Conservation (phyloP, 2,888 invertebrate species). For the Tinea semifulvella region DNA sequence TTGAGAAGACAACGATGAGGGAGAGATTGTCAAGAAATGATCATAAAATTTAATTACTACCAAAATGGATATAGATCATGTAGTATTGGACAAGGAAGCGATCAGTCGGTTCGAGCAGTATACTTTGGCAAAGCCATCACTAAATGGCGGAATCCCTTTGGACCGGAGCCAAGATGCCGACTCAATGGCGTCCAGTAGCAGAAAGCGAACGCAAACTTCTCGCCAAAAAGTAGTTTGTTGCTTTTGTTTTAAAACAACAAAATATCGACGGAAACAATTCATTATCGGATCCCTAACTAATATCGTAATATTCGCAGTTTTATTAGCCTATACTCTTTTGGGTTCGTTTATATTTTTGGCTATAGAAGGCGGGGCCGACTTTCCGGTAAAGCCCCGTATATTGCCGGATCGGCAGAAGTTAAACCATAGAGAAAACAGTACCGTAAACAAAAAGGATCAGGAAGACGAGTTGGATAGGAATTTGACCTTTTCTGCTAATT, state of each 20-base stretch:
- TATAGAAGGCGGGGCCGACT: conserved; percentile 76
- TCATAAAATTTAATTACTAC: conserved; percentile 20
- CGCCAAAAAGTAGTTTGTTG: conserved; percentile 63
- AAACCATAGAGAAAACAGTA: conserved; percentile 55
- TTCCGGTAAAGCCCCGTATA: conserved; percentile 58
- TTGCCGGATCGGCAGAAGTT: conserved; percentile 60
- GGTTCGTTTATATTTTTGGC: conserved; percentile 86
- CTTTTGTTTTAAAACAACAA: conserved; percentile 65
- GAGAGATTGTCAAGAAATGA: neutral
- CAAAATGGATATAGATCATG: conserved; percentile 61
- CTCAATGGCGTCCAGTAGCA: conserved; percentile 58
- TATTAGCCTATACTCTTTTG: conserved; percentile 80
- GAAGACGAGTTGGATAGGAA: conserved; percentile 54
- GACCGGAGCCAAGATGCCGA: conserved; percentile 64
- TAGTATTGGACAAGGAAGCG: conserved; percentile 59
- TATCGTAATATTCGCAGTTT: conserved; percentile 81
- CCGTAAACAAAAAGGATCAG: conserved; percentile 40
- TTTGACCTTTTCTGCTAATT: conserved; percentile 51
- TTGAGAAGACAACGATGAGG: neutral
- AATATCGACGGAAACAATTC: conserved; percentile 67
- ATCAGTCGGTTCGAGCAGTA: conserved; percentile 62
- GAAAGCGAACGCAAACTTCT: conserved; percentile 54
- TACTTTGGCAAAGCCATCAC: conserved; percentile 54
- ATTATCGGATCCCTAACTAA: conserved; percentile 81
- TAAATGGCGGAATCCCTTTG: conserved; percentile 61